These are phyloP conservation scores for Lycocerus yunnanus DNA, from an alignment of 2,888 invertebrate species.

Conservation along the genomic window DNA sequence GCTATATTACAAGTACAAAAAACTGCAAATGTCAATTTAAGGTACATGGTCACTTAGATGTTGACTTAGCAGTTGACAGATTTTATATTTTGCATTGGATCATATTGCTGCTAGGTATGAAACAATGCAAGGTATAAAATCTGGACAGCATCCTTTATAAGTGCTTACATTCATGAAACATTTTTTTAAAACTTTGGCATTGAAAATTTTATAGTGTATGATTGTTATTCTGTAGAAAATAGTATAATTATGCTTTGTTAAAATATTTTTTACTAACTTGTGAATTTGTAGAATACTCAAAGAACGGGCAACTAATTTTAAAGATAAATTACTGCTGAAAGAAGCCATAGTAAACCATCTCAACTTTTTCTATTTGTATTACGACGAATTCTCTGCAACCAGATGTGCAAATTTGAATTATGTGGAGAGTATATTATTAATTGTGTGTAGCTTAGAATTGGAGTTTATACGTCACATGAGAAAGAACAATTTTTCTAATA, in stretches of 20 bases:
- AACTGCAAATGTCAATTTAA: too few relatives aligned
- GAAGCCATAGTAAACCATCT: constrained; percentile 36
- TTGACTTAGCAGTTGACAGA: too few relatives aligned
- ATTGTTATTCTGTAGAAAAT: neutral
- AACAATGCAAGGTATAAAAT: too few relatives aligned
- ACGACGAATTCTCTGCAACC: constrained; percentile 1
- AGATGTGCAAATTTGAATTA: neutral
- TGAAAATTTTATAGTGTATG: neutral
- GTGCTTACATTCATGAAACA: too few relatives aligned
- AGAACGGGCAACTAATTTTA: constrained; percentile 34
- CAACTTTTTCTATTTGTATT: constrained; percentile 38
- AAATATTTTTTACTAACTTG: neutral
- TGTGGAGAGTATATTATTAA: constrained; percentile 24
- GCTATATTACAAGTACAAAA: too few relatives aligned
- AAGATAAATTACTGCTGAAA: constrained; percentile 35
- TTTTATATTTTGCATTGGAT: too few relatives aligned
- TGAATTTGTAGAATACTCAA: constrained; percentile 35
- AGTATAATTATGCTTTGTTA: neutral
- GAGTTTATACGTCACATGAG: constrained; percentile 33
- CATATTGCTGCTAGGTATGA: too few relatives aligned
- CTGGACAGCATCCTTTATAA: too few relatives aligned
- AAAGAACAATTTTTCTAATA: constrained; percentile 29
- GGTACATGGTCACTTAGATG: too few relatives aligned
- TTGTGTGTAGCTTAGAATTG: constrained; percentile 41
- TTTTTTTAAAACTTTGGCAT: neutral